Evolutionary conservation across 2,113 vertebrate species (phyloP).

Genomic region (Dendrocopos noguchii): DNA sequence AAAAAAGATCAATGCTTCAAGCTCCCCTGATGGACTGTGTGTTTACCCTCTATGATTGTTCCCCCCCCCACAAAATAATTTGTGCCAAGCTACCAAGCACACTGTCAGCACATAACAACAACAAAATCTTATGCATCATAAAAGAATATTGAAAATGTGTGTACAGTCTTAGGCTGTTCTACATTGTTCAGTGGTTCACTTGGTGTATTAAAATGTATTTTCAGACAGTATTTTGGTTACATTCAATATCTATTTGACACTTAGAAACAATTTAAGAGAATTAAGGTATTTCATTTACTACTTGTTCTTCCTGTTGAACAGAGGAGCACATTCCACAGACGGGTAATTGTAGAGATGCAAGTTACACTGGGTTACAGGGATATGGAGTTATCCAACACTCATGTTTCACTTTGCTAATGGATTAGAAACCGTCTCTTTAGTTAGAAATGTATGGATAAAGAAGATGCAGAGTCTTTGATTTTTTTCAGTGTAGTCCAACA

Average conservation of each 20-base stretch:
- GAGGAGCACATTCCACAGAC: neutral
- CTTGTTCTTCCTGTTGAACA: neutral
- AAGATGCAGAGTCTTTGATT: neutral
- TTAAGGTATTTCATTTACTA: neutral
- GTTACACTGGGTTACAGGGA: neutral
- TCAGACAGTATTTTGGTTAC: neutral
- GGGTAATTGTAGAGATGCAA: neutral
- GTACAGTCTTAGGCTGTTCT: neutral
- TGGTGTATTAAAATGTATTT: conserved; percentile 18
- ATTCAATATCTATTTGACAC: neutral
- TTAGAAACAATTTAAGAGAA: conserved; percentile 1
- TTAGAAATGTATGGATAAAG: neutral
- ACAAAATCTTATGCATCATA: neutral
- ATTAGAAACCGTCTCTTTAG: neutral
- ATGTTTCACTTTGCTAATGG: neutral
- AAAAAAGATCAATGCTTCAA: neutral
- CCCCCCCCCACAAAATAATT: neutral
- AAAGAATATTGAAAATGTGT: neutral
- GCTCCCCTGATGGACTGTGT: neutral
- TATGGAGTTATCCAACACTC: neutral
- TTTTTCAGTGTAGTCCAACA: conserved; percentile 45
- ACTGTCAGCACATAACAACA: neutral
- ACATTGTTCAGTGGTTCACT: neutral
- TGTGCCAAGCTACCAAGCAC: neutral
- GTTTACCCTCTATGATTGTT: neutral